phyloP scores from a whole-genome alignment of 2,888 invertebrate species.

The Torymus texanus region DNA sequence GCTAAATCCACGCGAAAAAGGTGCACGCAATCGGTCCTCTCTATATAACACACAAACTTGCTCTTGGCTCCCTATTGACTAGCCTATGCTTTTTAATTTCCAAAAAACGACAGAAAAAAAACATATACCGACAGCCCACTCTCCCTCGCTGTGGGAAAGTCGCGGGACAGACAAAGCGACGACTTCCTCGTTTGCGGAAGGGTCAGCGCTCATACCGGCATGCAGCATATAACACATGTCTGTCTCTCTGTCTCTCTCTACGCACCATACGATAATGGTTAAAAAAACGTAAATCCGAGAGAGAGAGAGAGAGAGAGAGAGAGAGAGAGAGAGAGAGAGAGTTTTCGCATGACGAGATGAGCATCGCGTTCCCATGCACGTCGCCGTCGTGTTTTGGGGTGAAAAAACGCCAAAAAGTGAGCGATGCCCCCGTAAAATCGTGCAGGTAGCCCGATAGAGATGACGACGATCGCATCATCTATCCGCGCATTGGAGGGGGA shows the following conservation, averaged over 20 bases:
- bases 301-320: conserved; percentile 47
- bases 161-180: conserved; percentile 27
- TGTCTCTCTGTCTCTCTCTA: too few species aligned
- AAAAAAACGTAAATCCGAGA: conserved; percentile 9
- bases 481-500: conserved; percentile 54
- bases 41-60: not conserved
- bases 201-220: conserved; percentile 56
- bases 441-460: conserved; percentile 57
- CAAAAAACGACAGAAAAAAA: conserved; percentile 53
- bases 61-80: not conserved
- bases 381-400: conserved; percentile 44
- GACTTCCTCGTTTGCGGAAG: conserved; percentile 46
- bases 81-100: conserved; percentile 46
- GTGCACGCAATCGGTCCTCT: conserved; percentile 19
- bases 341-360: conserved; percentile 36
- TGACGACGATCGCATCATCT: too few species aligned
- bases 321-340: conserved; percentile 47
- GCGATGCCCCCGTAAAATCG: conserved; percentile 57
- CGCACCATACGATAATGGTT: too few species aligned
- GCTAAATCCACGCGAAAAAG: conserved; percentile 20
- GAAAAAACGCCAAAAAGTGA: conserved; percentile 61
- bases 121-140: not conserved
- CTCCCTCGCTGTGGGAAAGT: conserved; percentile 61
- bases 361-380: conserved; percentile 53
- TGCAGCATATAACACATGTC: too few species aligned